Conservation (phyloP, 2,797 vertebrate species). For the Apodemus agrarius region DNA sequence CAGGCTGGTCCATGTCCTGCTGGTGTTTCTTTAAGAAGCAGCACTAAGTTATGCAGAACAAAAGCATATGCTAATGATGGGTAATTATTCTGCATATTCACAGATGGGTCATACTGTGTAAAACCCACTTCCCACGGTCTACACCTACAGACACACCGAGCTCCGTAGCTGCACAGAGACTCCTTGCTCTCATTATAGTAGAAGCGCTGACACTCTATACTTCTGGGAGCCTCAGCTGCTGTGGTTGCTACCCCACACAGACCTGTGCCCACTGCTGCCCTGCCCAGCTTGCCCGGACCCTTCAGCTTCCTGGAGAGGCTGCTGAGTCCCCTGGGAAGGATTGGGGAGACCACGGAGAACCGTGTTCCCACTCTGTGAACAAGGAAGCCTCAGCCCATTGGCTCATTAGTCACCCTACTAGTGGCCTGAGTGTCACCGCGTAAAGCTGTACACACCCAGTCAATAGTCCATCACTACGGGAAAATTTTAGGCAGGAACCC, state of each 20-base stretch:
- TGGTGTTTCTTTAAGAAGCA: constrained; percentile 47
- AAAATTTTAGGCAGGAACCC: neutral
- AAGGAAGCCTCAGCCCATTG: neutral
- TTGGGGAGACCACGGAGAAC: neutral
- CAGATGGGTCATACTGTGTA: constrained; percentile 76
- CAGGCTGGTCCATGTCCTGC: neutral
- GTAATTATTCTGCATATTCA: constrained; percentile 77
- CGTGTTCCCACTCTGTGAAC: neutral
- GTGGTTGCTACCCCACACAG: neutral
- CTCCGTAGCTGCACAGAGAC: constrained; percentile 22
- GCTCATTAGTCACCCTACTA: neutral
- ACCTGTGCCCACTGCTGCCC: accelerated
- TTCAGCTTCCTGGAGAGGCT: neutral
- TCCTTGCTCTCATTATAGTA: neutral
- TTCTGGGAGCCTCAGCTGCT: neutral
- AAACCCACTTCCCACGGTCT: constrained; percentile 58
- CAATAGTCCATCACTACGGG: neutral
- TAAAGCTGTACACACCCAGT: neutral
- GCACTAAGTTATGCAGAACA: constrained; percentile 51
- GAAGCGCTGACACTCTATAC: neutral
- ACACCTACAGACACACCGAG: constrained; percentile 65
- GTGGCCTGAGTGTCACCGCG: no score
- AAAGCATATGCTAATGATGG: constrained; percentile 71
- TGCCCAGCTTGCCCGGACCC: neutral
- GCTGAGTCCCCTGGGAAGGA: neutral